phyloP scores from a whole-genome alignment of 2,797 vertebrate species.

The Hemitrygon akajei region DNA sequence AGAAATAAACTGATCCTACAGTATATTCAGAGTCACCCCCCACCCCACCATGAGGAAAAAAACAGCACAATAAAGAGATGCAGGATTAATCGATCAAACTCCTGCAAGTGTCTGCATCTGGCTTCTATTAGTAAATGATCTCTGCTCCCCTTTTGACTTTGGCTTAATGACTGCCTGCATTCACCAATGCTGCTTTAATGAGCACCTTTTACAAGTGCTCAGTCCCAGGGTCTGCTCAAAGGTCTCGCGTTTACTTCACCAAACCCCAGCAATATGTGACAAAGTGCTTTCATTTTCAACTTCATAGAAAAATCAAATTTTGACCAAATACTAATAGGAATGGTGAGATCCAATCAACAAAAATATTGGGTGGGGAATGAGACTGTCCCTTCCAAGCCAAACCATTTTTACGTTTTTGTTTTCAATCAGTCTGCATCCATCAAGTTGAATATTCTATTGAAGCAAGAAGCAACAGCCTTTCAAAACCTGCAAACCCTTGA shows the following conservation, averaged over 20 bases:
- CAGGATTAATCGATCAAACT: not conserved
- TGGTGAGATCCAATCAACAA: not conserved
- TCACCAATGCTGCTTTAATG: not conserved
- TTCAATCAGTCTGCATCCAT: not conserved
- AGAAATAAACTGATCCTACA: not conserved
- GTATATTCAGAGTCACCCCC: not conserved
- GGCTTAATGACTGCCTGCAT: not conserved
- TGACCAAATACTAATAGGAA: not conserved
- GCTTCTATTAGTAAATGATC: not conserved
- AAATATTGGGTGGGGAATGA: not conserved
- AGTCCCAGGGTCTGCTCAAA: not conserved
- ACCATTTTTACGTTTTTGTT: not conserved
- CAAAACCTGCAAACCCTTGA: not conserved
- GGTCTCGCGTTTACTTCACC: not conserved
- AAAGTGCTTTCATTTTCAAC: not conserved
- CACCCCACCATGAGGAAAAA: not conserved
- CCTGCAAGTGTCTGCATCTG: not conserved
- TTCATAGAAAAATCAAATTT: not conserved
- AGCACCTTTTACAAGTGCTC: not conserved
- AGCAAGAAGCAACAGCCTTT: not conserved
- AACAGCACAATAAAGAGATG: not conserved
- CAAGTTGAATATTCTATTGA: not conserved
- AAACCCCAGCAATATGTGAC: not conserved
- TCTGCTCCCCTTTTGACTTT: not conserved
- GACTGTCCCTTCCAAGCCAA: not conserved